Evolutionary conservation across 2,113 vertebrate species (phyloP).

Genomic region (Bos indicus): DNA sequence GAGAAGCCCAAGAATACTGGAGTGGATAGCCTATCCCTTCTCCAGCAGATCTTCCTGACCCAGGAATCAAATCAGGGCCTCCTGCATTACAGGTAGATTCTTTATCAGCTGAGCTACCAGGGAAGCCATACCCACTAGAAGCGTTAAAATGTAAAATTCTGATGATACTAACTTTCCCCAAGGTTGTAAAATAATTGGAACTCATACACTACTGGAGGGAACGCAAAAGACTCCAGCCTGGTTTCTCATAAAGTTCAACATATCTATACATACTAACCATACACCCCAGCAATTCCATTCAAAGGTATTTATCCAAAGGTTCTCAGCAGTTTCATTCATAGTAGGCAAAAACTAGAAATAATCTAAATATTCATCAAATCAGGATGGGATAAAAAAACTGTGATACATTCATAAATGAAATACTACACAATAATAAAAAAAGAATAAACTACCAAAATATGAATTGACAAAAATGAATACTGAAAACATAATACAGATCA

Average conservation of each 20-base stretch:
- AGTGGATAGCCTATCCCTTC: background rate
- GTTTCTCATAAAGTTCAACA: background rate
- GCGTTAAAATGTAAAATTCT: background rate
- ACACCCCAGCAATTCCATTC: background rate
- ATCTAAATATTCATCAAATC: background rate
- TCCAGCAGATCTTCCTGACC: background rate
- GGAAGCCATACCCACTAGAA: background rate
- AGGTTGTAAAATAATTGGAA: background rate
- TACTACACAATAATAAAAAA: background rate
- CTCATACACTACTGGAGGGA: background rate
- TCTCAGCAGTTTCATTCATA: background rate
- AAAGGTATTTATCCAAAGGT: background rate
- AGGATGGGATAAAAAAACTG: background rate
- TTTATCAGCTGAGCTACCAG: background rate
- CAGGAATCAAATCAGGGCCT: background rate
- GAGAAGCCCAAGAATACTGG: background rate
- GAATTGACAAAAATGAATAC: background rate
- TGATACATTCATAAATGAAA: background rate
- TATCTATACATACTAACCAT: background rate
- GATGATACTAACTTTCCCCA: background rate
- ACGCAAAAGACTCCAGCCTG: background rate
- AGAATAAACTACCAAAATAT: background rate
- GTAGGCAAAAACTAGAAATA: background rate
- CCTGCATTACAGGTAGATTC: background rate
- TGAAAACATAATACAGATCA: background rate